These are phyloP conservation scores for Erpobdella octoculata DNA, from an alignment of 2,888 invertebrate genomes.

Conservation along the genomic window DNA sequence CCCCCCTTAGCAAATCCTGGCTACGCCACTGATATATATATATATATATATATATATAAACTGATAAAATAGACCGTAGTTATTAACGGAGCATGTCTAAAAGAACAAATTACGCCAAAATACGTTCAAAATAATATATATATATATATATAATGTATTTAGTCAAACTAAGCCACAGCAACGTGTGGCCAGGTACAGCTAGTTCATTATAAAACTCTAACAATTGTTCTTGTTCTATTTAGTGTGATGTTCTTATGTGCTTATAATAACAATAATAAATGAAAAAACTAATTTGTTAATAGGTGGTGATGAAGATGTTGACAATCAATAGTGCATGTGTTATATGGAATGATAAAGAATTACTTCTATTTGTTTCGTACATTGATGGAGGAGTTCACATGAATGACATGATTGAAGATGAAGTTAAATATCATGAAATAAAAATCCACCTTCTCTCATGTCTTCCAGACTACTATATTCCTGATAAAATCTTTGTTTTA, in stretches of 20 bases:
- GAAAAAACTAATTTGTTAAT: not conserved
- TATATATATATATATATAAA: too few species aligned
- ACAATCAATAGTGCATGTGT: not conserved
- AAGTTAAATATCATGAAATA: constrained; percentile 1
- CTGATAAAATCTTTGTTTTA: constrained; percentile 42
- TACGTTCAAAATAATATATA: too few species aligned
- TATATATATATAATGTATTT: too few species aligned
- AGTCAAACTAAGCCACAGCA: too few species aligned
- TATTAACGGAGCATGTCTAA: too few species aligned
- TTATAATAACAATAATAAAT: not conserved
- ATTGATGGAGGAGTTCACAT: not conserved
- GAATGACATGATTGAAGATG: not conserved
- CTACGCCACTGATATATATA: too few species aligned
- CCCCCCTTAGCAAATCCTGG: too few species aligned
- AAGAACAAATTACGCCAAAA: too few species aligned
- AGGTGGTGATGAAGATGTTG: not conserved
- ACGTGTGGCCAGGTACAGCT: too few species aligned
- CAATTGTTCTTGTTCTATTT: too few species aligned
- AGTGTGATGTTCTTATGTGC: not conserved
- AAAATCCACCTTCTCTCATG: not conserved
- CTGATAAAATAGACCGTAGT: too few species aligned
- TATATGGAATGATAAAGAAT: not conserved
- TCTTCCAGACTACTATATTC: constrained; percentile 43
- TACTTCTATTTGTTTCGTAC: not conserved
- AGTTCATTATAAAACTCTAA: too few species aligned